Evolutionary conservation across 2,888 invertebrate species (phyloP).

Genomic region (Sminthurinus aureus): DNA sequence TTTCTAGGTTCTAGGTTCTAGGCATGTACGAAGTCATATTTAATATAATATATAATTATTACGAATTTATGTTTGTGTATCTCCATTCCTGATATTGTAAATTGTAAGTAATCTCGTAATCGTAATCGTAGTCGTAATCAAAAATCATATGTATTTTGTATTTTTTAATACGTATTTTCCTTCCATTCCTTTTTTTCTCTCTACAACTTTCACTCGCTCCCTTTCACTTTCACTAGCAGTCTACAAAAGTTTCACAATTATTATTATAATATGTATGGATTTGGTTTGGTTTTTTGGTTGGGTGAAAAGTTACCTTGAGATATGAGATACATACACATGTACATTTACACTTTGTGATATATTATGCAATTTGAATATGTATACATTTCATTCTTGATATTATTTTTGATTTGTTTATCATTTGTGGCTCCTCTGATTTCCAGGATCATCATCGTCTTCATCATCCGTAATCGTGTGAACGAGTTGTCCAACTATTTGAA

Average conservation of each 20-base stretch:
- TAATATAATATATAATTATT: no score
- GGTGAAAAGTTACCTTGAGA: not conserved
- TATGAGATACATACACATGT: not conserved
- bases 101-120: no score
- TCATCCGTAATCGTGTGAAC: conserved; percentile 21
- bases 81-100: not conserved
- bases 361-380: not conserved
- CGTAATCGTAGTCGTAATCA: no score
- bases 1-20: no score
- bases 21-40: no score
- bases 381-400: not conserved
- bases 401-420: not conserved
- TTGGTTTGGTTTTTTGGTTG: not conserved
- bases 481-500: not conserved
- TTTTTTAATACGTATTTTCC: no score
- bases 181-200: no score
- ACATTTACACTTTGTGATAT: no score
- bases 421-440: not conserved
- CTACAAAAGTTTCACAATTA: not conserved
- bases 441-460: conserved; percentile 25
- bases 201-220: not conserved
- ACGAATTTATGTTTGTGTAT: not conserved
- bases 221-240: not conserved
- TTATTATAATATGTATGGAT: no score
- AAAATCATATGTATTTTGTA: no score